A percentile compares a stretch with the other conserved stretches of the same genome.
Conservation (phyloP, 64 coral and sea anemone species). For the Stylophora pistillata region DNA sequence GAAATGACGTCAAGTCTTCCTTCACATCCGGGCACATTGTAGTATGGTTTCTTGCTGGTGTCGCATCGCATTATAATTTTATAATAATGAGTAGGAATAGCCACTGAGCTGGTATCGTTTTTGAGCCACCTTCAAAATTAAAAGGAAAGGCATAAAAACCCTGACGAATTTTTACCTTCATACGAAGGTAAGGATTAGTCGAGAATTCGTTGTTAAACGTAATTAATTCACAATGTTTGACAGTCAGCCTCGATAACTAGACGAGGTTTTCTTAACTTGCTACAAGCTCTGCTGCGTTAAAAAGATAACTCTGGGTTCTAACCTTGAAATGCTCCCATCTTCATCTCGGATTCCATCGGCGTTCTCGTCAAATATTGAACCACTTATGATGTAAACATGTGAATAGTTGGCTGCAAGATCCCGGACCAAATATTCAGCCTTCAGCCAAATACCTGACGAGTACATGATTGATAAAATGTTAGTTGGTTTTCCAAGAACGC, state of each 20-base stretch:
- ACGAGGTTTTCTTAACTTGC: too few relatives aligned
- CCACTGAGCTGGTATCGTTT: constrained; percentile 56
- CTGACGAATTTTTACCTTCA: too few relatives aligned
- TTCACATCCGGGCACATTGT: constrained; percentile 69
- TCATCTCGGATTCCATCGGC: constrained; percentile 74
- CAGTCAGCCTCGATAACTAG: too few relatives aligned
- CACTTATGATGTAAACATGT: constrained; percentile 66
- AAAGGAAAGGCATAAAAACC: background rate
- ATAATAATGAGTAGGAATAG: constrained; percentile 85
- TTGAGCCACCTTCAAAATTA: constrained; percentile 64
- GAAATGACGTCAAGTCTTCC: constrained; percentile 88
- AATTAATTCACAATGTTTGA: too few relatives aligned
- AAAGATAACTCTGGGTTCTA: background rate
- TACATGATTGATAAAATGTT: background rate
- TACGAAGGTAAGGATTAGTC: too few relatives aligned
- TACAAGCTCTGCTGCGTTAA: too few relatives aligned
- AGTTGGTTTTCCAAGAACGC: background rate
- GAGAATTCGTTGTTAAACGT: too few relatives aligned
- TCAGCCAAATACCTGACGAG: constrained; percentile 68
- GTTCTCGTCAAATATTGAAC: constrained; percentile 89
- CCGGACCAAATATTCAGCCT: constrained; percentile 64
- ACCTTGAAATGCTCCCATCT: constrained; percentile 62
- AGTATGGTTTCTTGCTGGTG: constrained; percentile 30
- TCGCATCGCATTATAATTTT: constrained; percentile 78
- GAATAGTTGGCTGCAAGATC: constrained; percentile 43